Evolutionary conservation across 2,113 vertebrate genomes (phyloP).

Genomic region (Gallinago jamesoni): DNA sequence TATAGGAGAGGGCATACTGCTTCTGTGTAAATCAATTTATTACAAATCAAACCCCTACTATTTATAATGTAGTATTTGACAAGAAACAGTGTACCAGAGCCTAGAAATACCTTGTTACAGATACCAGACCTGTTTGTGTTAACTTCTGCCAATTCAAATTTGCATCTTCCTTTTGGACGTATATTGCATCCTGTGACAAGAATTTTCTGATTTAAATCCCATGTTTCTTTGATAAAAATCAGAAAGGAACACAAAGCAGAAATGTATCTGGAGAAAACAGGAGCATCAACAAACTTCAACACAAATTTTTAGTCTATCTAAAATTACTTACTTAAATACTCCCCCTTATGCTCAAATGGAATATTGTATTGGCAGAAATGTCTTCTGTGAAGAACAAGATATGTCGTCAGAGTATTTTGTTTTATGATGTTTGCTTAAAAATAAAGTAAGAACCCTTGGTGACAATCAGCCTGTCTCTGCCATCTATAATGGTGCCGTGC

Average conservation of each 20-base stretch:
- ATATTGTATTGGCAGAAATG: neutral
- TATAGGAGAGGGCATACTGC: neutral
- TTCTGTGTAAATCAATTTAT: neutral
- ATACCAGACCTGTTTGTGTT: neutral
- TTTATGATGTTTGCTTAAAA: neutral
- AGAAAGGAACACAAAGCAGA: neutral
- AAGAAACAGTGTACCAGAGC: neutral
- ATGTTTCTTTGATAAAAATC: neutral
- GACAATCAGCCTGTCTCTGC: neutral
- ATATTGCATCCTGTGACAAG: neutral
- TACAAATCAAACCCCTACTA: neutral
- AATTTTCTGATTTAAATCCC: neutral
- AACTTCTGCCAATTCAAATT: neutral
- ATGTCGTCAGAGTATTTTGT: neutral
- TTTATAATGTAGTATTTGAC: neutral
- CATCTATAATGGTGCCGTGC: neutral
- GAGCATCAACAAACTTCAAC: neutral
- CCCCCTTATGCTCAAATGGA: neutral
- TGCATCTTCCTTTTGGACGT: neutral
- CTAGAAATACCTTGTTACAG: neutral
- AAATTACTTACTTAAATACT: neutral
- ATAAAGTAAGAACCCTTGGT: neutral
- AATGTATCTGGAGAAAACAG: neutral
- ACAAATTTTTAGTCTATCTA: neutral
- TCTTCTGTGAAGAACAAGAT: neutral